Evolutionary conservation across 2,113 vertebrate genomes (phyloP).

Genomic region (Anarrhichthys ocellatus): DNA sequence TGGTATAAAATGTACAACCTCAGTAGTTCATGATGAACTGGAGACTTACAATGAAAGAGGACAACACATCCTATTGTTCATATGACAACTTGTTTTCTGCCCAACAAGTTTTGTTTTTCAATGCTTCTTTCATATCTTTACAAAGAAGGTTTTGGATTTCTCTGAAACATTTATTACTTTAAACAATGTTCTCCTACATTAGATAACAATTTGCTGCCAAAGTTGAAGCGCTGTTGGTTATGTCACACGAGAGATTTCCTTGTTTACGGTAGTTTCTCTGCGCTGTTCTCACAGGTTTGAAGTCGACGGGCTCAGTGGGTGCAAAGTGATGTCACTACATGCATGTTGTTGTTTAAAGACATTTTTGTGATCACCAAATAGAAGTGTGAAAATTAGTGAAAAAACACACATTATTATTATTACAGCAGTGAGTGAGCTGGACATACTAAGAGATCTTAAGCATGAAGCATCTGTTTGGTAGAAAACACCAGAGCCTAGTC

Average conservation of each 20-base stretch:
- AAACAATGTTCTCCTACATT: neutral
- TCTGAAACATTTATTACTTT: neutral
- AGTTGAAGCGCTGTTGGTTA: neutral
- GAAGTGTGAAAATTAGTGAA: neutral
- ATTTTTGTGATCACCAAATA: neutral
- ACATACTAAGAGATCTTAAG: neutral
- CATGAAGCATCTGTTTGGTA: neutral
- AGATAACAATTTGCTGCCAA: neutral
- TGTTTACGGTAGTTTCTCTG: neutral
- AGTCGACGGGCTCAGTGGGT: neutral
- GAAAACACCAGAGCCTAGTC: neutral
- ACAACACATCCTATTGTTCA: slow-evolving; percentile 26
- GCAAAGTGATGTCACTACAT: neutral
- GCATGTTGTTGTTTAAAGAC: neutral
- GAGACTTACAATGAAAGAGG: slow-evolving; percentile 5
- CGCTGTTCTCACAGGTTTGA: neutral
- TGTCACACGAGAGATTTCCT: neutral
- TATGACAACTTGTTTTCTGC: slow-evolving; percentile 28
- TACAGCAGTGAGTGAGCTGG: neutral
- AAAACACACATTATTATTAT: neutral
- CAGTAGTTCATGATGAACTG: neutral
- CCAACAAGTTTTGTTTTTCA: neutral
- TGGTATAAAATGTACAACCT: slow-evolving; percentile 5
- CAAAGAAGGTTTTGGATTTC: neutral
- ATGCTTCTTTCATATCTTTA: neutral